phyloP scores from a whole-genome alignment of 2,888 invertebrate genomes.

The Ceraclea dissimilis region DNA sequence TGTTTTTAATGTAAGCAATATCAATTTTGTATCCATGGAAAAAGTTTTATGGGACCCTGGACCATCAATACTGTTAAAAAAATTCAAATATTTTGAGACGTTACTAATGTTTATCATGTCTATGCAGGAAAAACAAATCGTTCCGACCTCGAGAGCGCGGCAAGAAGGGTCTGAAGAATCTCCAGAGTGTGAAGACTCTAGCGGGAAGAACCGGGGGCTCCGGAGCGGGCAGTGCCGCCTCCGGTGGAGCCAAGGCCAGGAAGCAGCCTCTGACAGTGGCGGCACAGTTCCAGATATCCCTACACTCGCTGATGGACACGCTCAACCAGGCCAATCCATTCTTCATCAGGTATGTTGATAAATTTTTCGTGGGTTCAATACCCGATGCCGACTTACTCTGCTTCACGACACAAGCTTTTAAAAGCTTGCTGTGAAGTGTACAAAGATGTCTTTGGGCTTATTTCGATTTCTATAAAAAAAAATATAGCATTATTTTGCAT shows the following conservation, averaged over 20 bases:
- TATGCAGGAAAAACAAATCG: slow-evolving; percentile 82
- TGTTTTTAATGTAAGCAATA: too few relatives aligned
- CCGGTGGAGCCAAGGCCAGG: slow-evolving; percentile 51
- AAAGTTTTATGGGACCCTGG: too few relatives aligned
- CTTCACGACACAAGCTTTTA: neutral
- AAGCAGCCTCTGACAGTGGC: slow-evolving; percentile 90
- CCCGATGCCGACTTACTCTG: too few relatives aligned
- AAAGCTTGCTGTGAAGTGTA: neutral
- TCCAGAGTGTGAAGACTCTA: slow-evolving; percentile 86
- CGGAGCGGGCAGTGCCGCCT: slow-evolving; percentile 36
- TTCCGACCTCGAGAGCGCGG: slow-evolving; percentile 80
- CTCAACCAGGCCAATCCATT: slow-evolving; percentile 68
- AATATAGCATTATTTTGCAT: too few relatives aligned
- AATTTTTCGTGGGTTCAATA: neutral
- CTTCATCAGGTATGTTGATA: slow-evolving; percentile 41
- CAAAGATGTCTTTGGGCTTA: too few relatives aligned
- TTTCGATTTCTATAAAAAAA: too few relatives aligned
- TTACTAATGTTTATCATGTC: too few relatives aligned
- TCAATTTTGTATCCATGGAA: too few relatives aligned
- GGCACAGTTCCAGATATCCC: slow-evolving; percentile 89
- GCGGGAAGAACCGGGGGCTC: slow-evolving; percentile 67
- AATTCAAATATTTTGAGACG: too few relatives aligned
- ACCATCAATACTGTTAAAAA: too few relatives aligned
- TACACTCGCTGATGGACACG: slow-evolving; percentile 88
- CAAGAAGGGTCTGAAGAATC: slow-evolving; percentile 81